Evolutionary conservation across 2,888 invertebrate genomes (phyloP).

Genomic region (Tillus elongatus): DNA sequence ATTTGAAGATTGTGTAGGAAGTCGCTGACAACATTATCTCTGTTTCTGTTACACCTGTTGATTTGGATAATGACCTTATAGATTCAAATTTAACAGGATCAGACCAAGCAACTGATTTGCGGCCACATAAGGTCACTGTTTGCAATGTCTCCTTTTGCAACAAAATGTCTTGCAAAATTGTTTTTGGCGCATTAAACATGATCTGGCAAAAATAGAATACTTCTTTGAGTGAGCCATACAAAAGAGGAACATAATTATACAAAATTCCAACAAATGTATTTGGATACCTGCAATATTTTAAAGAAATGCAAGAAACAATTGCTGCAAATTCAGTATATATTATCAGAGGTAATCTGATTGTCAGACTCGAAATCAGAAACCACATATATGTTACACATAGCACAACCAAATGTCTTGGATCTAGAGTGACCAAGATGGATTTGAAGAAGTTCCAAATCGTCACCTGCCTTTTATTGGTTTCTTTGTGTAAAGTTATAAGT

Average conservation of each 20-base stretch:
- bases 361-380: constrained; percentile 26
- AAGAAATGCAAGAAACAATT: constrained; percentile 33
- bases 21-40: constrained; percentile 56
- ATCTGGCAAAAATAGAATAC: constrained; percentile 39
- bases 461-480: constrained; percentile 33
- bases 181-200: constrained; percentile 44
- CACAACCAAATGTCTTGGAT: constrained; percentile 40
- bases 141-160: constrained; percentile 48
- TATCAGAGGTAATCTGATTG: constrained; percentile 37
- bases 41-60: constrained; percentile 52
- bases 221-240: constrained; percentile 41
- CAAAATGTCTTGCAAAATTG: constrained; percentile 51
- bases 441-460: constrained; percentile 30
- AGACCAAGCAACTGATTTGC: constrained; percentile 67
- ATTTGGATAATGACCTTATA: constrained; percentile 50
- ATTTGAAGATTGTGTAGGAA: constrained; percentile 41
- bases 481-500: constrained; percentile 32
- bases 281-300: constrained; percentile 36
- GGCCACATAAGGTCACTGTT: constrained; percentile 58
- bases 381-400: constrained; percentile 34
- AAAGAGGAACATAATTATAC: constrained; percentile 42
- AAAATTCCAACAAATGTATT: constrained; percentile 35
- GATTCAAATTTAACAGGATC: constrained; percentile 51
- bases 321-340: constrained; percentile 41
- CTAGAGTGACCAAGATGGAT: constrained; percentile 39